phyloP scores from a whole-genome alignment of 92 coral and sea anemone genomes.

The Bergia sp. region DNA sequence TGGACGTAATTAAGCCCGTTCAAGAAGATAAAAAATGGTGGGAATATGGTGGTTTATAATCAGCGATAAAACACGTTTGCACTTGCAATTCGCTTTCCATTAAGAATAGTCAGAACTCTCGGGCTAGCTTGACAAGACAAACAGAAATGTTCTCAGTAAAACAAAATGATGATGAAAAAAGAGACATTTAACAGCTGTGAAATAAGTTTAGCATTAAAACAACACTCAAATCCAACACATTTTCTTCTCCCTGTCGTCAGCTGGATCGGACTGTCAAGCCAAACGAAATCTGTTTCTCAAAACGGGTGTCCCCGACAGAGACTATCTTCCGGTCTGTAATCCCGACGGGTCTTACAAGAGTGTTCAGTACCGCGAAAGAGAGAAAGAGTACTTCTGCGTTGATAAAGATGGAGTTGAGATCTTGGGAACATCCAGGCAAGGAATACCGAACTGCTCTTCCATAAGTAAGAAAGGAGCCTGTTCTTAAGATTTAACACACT shows the following conservation, averaged over 20 bases:
- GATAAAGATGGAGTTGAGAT: background rate
- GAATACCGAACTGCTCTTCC: constrained; percentile 1
- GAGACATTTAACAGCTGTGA: no score
- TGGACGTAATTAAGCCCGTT: no score
- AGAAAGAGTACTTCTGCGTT: constrained; percentile 12
- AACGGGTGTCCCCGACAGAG: background rate
- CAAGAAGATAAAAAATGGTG: no score
- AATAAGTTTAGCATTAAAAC: no score
- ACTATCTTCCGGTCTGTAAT: constrained; percentile 6
- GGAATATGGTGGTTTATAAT: no score
- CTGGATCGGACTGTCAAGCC: background rate
- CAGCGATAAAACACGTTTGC: no score
- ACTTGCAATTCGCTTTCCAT: no score
- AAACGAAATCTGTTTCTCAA: background rate
- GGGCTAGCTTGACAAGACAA: no score
- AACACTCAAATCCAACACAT: background rate
- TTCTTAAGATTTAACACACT: background rate
- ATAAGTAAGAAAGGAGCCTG: background rate
- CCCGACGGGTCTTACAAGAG: constrained; percentile 11
- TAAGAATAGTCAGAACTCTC: no score
- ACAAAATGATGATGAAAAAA: no score
- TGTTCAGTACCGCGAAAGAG: background rate
- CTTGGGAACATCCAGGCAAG: constrained; percentile 12
- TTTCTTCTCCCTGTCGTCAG: background rate
- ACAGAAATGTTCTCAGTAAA: no score